Base-by-base conservation (phyloP, 1,140 invertebrate genomes). In the Oryzaephilus surinamensis region DNA sequence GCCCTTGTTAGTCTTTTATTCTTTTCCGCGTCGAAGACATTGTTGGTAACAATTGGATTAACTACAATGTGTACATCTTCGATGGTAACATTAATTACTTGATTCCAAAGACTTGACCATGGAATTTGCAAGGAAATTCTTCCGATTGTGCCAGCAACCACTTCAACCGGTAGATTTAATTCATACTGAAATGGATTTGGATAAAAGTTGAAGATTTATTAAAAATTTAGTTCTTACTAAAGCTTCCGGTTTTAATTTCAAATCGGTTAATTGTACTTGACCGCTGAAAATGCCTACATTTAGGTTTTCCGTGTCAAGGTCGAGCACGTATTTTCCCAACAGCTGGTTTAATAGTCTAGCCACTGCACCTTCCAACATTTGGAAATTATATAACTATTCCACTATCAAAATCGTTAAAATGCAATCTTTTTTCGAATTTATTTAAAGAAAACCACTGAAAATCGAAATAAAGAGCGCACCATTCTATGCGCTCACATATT, bases 211-310 rank as follows among this genome's bases (percentile, higher is more conserved):
- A 4, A 3, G 17, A 14, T 16, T 42, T 23, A 10, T 8, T 27
- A 14, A 4, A 26, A n/a, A 38, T 12, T 24, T n/a, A 33, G 30
- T 11, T 64, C 73, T 69, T 67, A 87, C 84, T 70, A 89, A 55
- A 42, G 84, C 83, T 63, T 87, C 84, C 17, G 82, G 76, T 60
- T 82, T 82, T 6, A 89, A 63, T 60, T 79, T 80, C 11, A 87
- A 63, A 56, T 87, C 81, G 15, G 70, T 77, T 10, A 89, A 67
- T 53, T 81, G 79, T 6, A 84, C 81, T 49, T 82, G 73, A 45
- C 84, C 84, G 34, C 77, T 81, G 55, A 87, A 84, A 40, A 89
- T 84, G 44, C 84, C 82, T 28, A 86, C 73, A 55, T 84, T 85
- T 12, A 89, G 70, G 54, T 85, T 81, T 63, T 84, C 81, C 3